These are phyloP conservation scores for fruit fly (Drosophila melanogaster) DNA, from an alignment of 1,140 invertebrate genomes.

Conservation along the genomic window Release_6_plus_ISO1_MT NC_004354.4:9132001-9132500, in stretches of 20 bases:
- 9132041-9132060: slow-evolving; percentile 10
- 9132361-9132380: neutral
- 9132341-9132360: too few species aligned
- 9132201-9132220: neutral
- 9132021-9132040: slow-evolving; percentile 25
- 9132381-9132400: slow-evolving; percentile 25
- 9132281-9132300: neutral
- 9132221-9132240: neutral
- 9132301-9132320: neutral
- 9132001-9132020: slow-evolving; percentile 4
- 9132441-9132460: slow-evolving; percentile 17
- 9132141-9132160: neutral
- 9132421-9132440: neutral
- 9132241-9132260: neutral
- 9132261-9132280: neutral
- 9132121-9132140: neutral
- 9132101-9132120: slow-evolving; percentile 1
- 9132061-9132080: slow-evolving; percentile 23
- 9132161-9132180: neutral
- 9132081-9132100: slow-evolving; percentile 4
- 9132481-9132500: slow-evolving; percentile 27
- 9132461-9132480: slow-evolving; percentile 16
- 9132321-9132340: slow-evolving; percentile 6
- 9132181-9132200: neutral
- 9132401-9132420: slow-evolving; percentile 14